Evolutionary conservation across 2,113 vertebrate species (phyloP).

Genomic region (Micromys minutus): DNA sequence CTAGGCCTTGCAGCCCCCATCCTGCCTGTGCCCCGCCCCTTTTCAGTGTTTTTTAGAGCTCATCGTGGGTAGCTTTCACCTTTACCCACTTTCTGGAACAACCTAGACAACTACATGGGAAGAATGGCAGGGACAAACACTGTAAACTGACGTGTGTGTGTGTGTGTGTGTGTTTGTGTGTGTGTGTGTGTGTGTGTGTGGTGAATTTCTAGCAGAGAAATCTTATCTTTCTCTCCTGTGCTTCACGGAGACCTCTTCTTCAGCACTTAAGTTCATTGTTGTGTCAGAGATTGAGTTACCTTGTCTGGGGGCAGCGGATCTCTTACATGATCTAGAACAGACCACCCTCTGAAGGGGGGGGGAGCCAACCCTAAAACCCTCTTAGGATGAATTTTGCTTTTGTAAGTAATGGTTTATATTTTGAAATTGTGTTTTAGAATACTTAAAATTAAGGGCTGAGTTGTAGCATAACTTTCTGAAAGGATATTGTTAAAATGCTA

Average conservation of each 20-base stretch:
- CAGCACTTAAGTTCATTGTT: background rate
- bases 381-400: slow-evolving; percentile 45
- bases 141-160: background rate
- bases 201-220: background rate
- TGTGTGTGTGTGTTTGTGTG: no score
- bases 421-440: slow-evolving; percentile 1
- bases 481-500: background rate
- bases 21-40: no score
- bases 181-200: background rate
- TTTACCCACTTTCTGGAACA: background rate
- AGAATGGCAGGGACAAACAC: background rate
- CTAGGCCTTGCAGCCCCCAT: background rate
- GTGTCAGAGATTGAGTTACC: slow-evolving; percentile 41
- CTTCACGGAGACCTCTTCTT: background rate
- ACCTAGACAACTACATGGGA: no score
- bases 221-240: background rate
- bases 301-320: slow-evolving; percentile 28
- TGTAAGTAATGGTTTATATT: slow-evolving; percentile 55
- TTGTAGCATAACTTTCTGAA: background rate
- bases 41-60: background rate
- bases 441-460: background rate
- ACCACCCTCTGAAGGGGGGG: no score
- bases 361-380: no score
- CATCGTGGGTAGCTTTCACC: background rate
- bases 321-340: slow-evolving; percentile 36